Base-by-base conservation (phyloP, 2,113 vertebrate genomes). In the Gadus chalcogrammus region DNA sequence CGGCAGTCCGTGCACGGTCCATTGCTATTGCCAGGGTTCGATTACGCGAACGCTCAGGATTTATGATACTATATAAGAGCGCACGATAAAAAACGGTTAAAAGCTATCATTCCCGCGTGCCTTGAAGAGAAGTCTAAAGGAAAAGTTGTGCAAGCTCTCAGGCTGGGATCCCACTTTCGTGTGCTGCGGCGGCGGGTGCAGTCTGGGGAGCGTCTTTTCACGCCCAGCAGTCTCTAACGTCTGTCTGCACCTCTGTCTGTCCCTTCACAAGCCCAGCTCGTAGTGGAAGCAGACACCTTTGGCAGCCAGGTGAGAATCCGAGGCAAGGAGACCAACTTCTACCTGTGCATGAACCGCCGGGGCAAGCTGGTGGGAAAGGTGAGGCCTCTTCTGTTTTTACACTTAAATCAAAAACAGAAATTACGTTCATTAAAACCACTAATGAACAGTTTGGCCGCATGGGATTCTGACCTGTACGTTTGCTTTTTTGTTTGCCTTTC, bases 251-350 rank as follows among this genome's bases (percentile, higher is more conserved):
- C 42, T 89, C 85, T 85, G 82, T 90, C 78, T 90, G 88, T 91
- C 88, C 90, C 88, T 94, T 90, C 87, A 93, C 91, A 93, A 93
- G 92, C 92, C 90, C 91, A 93, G 87, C 92, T 94, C 64, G 91
- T 93, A 88, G 92, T 94, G 90, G 93, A 94, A 86, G 91, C 92
- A 15, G 92, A 93, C 77, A 93, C 92, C 82, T 94, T 93, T 74
- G 93, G 93, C 73, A 94, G 93, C 88, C 93, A 93, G 84, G 90
- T 94, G 85, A 91, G 93, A 89, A 94, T 93, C 80, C 88, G 91
- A 65, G 93, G 93, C 62, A 93, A 92, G 84, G 93, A 93, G 77
- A 93, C 91, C 70, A 90, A 92, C 69, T 92, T 88, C 84, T 94
- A 93, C 88, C 84, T 94, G 85, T 94, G 93, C 85, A 94, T 94